Conservation (phyloP, 2,888 invertebrate genomes). For the Nycteola revayana region DNA sequence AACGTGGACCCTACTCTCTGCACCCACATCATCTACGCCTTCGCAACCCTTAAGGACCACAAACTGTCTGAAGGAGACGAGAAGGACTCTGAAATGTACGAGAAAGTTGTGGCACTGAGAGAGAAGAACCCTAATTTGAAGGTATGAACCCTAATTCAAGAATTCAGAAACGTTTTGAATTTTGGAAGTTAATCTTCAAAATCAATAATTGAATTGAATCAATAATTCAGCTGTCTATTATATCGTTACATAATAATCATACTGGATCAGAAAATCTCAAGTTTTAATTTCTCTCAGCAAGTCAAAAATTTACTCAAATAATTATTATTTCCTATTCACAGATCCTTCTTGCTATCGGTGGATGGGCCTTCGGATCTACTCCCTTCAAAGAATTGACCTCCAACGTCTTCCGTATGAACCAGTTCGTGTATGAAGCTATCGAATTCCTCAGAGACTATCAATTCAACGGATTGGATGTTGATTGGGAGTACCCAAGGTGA, state of each 20-base stretch:
- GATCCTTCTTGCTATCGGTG: conserved; percentile 94
- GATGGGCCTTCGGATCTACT: conserved; percentile 98
- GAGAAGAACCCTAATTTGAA: conserved; percentile 94
- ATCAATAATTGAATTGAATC: no score
- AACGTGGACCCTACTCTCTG: conserved; percentile 94
- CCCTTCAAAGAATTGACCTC: conserved; percentile 96
- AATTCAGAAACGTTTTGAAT: no score
- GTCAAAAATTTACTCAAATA: no score
- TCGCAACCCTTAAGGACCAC: conserved; percentile 94
- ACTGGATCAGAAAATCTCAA: no score
- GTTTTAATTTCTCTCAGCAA: no score
- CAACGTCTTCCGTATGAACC: conserved; percentile 96
- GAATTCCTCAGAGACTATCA: conserved; percentile 95
- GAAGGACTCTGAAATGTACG: conserved; percentile 93
- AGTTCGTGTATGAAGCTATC: conserved; percentile 96
- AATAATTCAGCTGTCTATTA: no score
- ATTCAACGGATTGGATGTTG: conserved; percentile 95
- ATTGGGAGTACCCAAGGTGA: conserved; percentile 95
- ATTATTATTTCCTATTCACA: conserved; percentile 56
- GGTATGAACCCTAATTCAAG: no score
- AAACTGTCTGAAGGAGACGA: conserved; percentile 90
- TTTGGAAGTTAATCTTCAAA: no score
- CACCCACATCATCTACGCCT: conserved; percentile 97
- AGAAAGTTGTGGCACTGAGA: conserved; percentile 91
- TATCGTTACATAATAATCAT: no score